Base-by-base conservation (phyloP, 2,888 invertebrate species). In the Lasius platythorax region DNA sequence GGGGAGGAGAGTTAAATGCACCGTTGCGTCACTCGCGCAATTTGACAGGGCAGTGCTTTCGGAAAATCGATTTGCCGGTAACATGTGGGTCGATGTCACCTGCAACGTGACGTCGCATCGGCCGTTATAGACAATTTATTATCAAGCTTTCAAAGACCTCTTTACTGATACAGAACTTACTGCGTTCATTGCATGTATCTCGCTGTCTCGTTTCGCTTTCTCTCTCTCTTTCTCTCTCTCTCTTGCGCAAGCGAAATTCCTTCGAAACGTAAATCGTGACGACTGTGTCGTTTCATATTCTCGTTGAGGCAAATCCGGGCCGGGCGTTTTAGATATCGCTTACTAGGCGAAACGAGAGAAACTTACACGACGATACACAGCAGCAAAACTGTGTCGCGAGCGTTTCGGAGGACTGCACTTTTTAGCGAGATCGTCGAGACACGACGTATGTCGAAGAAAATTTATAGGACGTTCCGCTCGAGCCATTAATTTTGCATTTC, bases 11-110 rank as follows among this genome's bases (percentile, higher is more conserved):
- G 73, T 81, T 81, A 81, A 81, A 81, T 81, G 73, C 79, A 46
- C 61, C 72, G 72, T 18, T 56, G 56, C 56, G 68, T 58, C 68
- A 68, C 5, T 30, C 73, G 79, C 46, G 84, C 90, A 84, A 90
- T 90, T 89, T 85, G 88, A 88, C 85, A 83, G 56, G 43, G 56
- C 61, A 30, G 82, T 67, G 76, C 85, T 87, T 87, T 85, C 82
- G 64, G 72, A 79, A 76, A 82, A 87, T 88, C 90, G 88, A 88
- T 88, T 90, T 75, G 50, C 72, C 78, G 79, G 84, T 83, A 88
- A 88, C 83, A 43, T 72, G 40, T 63, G 67, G 83, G 63, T 82
- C 83, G 87, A 87, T 83, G 75, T 85, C 83, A 76, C 37, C 70
- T 75, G 82, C 82, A 66, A 84, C 53, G 46, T 66, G 70, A 68